Percentiles rank a stretch among this genome's conserved stretches.
These are phyloP conservation scores for Diplogasteroides magnus DNA, from an alignment of 1,140 invertebrate genomes.

Conservation along the genomic window DNA sequence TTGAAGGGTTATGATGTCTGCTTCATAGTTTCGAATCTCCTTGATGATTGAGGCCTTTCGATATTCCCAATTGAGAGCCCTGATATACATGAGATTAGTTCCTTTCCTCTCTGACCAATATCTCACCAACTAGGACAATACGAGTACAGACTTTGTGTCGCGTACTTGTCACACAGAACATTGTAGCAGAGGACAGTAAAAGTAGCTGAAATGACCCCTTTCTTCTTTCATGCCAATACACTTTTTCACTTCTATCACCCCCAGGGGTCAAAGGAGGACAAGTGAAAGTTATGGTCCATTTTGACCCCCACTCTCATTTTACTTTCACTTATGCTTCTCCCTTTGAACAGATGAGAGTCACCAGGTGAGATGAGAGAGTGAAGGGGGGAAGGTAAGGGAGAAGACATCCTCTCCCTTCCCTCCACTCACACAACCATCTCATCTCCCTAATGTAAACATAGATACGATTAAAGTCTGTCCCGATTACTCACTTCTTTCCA, in stretches of 20 bases:
- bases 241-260: not conserved
- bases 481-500: too few species aligned
- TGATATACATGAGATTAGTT: slow-evolving; percentile 54
- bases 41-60: slow-evolving; percentile 93
- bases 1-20: slow-evolving; percentile 91
- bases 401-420: too few species aligned
- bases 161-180: slow-evolving; percentile 96
- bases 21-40: slow-evolving; percentile 89
- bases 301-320: too few species aligned
- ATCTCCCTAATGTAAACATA: too few species aligned
- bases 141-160: slow-evolving; percentile 85
- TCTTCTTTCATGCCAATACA: not conserved
- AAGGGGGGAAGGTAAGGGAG: too few species aligned
- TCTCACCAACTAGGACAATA: slow-evolving; percentile 60
- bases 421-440: too few species aligned
- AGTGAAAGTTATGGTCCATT: too few species aligned
- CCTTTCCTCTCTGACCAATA: not conserved
- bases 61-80: slow-evolving; percentile 97
- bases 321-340: too few species aligned
- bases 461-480: too few species aligned
- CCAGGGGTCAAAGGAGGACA: too few species aligned
- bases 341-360: too few species aligned
- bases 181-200: slow-evolving; percentile 99
- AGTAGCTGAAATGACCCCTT: slow-evolving; percentile 60
- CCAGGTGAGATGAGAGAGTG: too few species aligned